phyloP scores from a whole-genome alignment of 1,140 invertebrate species.

The Capitella teleta region DNA sequence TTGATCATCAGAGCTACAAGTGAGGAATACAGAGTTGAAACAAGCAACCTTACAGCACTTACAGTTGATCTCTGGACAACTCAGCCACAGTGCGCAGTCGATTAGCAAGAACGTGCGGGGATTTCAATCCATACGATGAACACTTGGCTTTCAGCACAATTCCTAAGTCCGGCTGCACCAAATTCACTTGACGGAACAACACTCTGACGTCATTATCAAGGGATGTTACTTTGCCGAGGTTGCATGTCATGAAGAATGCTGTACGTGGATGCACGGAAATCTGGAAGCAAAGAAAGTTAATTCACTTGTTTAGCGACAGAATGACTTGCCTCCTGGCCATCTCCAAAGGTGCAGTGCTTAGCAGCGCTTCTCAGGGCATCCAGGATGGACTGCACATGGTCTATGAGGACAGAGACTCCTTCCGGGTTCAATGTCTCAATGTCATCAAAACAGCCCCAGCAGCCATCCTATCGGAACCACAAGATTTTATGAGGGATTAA shows the following conservation, averaged over 20 bases:
- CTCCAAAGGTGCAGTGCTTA: conserved; percentile 20
- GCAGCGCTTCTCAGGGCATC: conserved; percentile 22
- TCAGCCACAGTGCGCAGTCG: conserved; percentile 33
- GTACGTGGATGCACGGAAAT: conserved; percentile 19
- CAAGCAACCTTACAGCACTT: too few relatives aligned
- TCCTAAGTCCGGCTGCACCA: conserved; percentile 32
- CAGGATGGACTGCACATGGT: conserved; percentile 27
- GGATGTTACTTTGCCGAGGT: conserved; percentile 9
- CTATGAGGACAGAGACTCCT: conserved; percentile 31
- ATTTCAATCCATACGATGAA: conserved; percentile 31
- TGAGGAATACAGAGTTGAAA: too few relatives aligned
- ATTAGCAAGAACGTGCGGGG: conserved; percentile 26
- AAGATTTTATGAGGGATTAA: neutral
- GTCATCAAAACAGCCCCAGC: conserved; percentile 40
- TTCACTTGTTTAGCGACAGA: too few relatives aligned
- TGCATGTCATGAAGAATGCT: conserved; percentile 31
- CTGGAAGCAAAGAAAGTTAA: neutral
- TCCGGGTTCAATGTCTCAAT: conserved; percentile 24
- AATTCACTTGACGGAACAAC: conserved; percentile 32
- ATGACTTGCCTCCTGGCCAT: conserved; percentile 33
- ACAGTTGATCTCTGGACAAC: conserved; percentile 36
- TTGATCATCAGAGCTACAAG: too few relatives aligned
- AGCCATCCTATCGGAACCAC: conserved; percentile 32
- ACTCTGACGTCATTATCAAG: conserved; percentile 28
- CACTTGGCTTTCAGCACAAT: conserved; percentile 36